These are phyloP conservation scores for Loripinus fragilis DNA, from an alignment of 2,888 invertebrate genomes.

Conservation along the genomic window DNA sequence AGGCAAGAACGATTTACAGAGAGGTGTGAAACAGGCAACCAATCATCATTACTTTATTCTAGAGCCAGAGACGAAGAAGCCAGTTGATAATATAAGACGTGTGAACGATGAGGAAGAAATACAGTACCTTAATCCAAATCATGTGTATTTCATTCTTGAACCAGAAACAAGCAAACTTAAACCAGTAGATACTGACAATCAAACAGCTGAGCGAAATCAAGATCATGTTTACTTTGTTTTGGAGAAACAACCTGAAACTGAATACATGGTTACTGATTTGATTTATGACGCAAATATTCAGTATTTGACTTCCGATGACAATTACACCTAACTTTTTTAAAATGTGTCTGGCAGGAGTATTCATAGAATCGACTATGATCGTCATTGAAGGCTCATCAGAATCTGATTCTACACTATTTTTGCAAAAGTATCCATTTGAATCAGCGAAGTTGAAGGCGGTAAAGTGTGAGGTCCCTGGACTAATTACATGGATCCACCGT, in stretches of 20 bases:
- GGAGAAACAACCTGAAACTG: neutral
- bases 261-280: neutral
- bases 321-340: no score
- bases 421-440: no score
- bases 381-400: no score
- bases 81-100: slow-evolving; percentile 2
- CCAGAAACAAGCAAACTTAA: neutral
- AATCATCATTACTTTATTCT: neutral
- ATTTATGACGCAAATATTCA: no score
- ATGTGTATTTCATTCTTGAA: neutral
- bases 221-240: slow-evolving; percentile 10
- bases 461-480: no score
- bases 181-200: neutral
- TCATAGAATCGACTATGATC: no score
- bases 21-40: neutral
- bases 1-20: neutral
- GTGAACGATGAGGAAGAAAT: neutral
- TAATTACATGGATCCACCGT: no score
- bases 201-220: neutral
- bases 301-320: no score
- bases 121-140: neutral
- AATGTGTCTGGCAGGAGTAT: no score
- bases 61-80: neutral
- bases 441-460: no score
- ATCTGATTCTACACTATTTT: no score